Conservation (phyloP, 2,113 vertebrate species). For the Pithys albifrons region DNA sequence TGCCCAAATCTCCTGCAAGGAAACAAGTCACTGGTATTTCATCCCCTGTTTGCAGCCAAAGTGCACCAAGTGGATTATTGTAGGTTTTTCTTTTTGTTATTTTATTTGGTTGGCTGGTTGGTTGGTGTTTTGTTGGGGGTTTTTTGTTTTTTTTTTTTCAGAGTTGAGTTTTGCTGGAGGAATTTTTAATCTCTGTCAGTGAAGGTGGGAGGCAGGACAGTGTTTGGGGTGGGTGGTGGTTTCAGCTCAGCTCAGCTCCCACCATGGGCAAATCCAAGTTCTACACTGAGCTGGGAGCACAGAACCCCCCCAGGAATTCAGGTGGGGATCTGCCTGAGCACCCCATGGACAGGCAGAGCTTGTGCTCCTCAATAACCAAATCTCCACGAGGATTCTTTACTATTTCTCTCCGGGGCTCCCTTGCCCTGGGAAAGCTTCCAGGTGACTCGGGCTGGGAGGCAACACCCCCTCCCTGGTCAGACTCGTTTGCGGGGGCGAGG, state of each 20-base stretch:
- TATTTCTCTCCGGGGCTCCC: background rate
- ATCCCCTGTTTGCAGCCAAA: background rate
- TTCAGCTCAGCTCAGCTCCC: background rate
- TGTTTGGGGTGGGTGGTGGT: background rate
- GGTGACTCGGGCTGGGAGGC: background rate
- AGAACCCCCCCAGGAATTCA: background rate
- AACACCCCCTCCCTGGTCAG: background rate
- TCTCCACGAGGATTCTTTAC: fast-evolving
- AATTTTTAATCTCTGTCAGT: background rate
- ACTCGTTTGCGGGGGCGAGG: background rate
- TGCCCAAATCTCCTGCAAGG: background rate
- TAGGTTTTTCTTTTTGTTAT: too few relatives aligned
- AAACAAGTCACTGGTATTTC: background rate
- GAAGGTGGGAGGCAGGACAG: fast-evolving
- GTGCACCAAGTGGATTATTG: background rate
- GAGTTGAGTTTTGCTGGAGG: background rate
- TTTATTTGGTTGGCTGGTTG: too few relatives aligned
- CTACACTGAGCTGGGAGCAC: fast-evolving
- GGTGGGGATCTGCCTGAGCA: background rate
- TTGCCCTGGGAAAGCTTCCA: background rate
- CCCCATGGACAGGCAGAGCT: fast-evolving
- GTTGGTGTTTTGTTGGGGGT: too few relatives aligned
- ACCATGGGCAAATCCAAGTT: background rate
- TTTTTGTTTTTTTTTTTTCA: too few relatives aligned
- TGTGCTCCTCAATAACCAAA: background rate